These are phyloP conservation scores for Lycaon pictus DNA, from an alignment of 2,113 vertebrate species.

Conservation along the genomic window DNA sequence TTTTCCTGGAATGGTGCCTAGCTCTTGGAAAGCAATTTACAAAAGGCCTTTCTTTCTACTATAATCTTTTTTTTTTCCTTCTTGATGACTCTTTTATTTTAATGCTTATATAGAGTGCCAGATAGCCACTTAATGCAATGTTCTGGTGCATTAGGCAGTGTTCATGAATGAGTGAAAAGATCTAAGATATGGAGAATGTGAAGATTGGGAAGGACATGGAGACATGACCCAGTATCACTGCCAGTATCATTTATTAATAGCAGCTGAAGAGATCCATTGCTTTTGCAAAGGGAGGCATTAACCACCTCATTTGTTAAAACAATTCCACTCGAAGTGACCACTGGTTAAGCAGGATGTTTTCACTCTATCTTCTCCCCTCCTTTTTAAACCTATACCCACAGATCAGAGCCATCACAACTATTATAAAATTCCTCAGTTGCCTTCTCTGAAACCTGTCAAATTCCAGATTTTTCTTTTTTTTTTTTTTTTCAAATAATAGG, in stretches of 20 bases:
- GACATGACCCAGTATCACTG: background rate
- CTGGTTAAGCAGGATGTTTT: background rate
- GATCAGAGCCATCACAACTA: background rate
- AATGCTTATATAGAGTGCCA: constrained; percentile 36
- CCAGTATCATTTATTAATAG: background rate
- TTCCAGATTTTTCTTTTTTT: background rate
- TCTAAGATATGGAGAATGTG: constrained; percentile 36
- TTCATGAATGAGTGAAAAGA: constrained; percentile 73
- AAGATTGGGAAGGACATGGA: constrained; percentile 50
- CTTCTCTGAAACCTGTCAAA: constrained; percentile 19
- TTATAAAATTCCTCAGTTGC: background rate
- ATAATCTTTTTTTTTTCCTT: constrained; percentile 23
- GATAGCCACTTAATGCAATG: constrained; percentile 60
- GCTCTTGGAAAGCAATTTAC: constrained; percentile 46
- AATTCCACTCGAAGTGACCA: background rate
- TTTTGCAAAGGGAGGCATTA: background rate
- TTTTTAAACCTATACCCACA: background rate
- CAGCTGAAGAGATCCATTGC: constrained; percentile 46
- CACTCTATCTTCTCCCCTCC: background rate
- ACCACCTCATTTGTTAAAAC: background rate
- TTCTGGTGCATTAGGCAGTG: constrained; percentile 71
- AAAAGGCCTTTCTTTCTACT: constrained; percentile 73
- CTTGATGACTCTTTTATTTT: constrained; percentile 66
- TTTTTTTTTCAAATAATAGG: background rate
- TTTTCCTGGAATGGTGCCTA: constrained; percentile 75